Percentiles rank a stretch among this genome's conserved stretches.
phyloP scores from a whole-genome alignment of 2,113 vertebrate genomes.

The Sinocyclocheilus anophthalmus region DNA sequence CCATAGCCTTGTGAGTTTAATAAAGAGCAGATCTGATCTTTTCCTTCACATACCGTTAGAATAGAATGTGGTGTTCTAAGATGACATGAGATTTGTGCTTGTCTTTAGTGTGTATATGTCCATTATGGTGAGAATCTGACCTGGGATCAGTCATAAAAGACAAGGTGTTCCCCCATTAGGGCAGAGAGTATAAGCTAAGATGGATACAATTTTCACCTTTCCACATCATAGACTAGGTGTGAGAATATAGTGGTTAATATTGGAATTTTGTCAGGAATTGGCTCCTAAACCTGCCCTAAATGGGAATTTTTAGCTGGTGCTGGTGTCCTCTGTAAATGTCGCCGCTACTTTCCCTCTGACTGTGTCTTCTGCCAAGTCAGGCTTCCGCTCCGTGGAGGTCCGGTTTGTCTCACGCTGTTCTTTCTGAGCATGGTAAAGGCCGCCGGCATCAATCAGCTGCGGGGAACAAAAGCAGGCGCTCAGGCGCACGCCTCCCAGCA shows the following conservation, averaged over 20 bases:
- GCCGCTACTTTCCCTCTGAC: conserved; percentile 47
- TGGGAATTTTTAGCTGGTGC: conserved; percentile 36
- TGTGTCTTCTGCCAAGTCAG: conserved; percentile 56
- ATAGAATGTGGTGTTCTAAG: background rate
- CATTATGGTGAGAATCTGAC: background rate
- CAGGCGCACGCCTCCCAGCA: conserved; percentile 61
- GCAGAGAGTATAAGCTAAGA: background rate
- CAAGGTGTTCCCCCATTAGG: background rate
- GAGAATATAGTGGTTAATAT: background rate
- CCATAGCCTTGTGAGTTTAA: conserved; percentile 40
- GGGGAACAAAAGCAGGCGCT: conserved; percentile 65
- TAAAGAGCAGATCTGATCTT: conserved; percentile 45
- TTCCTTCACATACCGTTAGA: background rate
- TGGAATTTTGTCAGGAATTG: background rate
- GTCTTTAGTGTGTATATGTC: background rate
- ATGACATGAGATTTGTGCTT: background rate
- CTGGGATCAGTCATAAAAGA: background rate
- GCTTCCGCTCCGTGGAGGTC: conserved; percentile 67
- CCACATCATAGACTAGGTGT: background rate
- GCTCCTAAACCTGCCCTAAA: conserved; percentile 35
- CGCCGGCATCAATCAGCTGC: conserved; percentile 70
- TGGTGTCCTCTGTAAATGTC: conserved; percentile 54
- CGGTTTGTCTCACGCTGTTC: conserved; percentile 65
- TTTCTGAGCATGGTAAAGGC: conserved; percentile 68
- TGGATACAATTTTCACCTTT: background rate